Conservation (phyloP, 2,888 invertebrate species). For the Apoderus coryli region DNA sequence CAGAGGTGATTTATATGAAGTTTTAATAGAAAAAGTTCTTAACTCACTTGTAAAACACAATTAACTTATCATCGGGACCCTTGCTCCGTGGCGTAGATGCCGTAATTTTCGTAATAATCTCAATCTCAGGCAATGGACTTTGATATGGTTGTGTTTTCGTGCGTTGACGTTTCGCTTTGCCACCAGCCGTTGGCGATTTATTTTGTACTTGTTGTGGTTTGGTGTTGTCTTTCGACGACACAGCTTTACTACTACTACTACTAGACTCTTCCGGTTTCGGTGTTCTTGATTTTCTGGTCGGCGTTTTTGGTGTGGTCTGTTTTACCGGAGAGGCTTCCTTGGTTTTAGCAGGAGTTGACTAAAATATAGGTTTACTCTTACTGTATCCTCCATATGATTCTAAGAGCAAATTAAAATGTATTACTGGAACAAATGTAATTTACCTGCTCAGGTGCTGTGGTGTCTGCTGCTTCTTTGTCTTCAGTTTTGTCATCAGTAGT, state of each 20-base stretch:
- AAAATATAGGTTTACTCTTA: too few relatives aligned
- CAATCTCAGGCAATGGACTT: constrained; percentile 64
- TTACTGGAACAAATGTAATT: too few relatives aligned
- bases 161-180: constrained; percentile 38
- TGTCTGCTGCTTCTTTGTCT: too few relatives aligned
- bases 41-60: constrained; percentile 78
- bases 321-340: constrained; percentile 36
- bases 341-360: too few relatives aligned
- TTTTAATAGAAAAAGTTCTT: too few relatives aligned
- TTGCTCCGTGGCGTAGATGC: constrained; percentile 41
- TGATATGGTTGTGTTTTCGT: constrained; percentile 68
- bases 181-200: constrained; percentile 26
- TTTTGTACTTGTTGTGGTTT: constrained; percentile 25
- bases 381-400: too few relatives aligned
- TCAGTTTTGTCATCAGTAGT: too few relatives aligned
- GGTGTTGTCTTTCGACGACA: constrained; percentile 20
- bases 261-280: constrained; percentile 34
- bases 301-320: constrained; percentile 38
- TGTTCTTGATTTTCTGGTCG: constrained; percentile 38
- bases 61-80: constrained; percentile 71
- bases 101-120: constrained; percentile 59
- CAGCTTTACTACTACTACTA: too few relatives aligned
- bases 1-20: too few relatives aligned
- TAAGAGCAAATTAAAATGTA: too few relatives aligned
- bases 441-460: too few relatives aligned